Evolutionary conservation across 2,888 invertebrate species (phyloP).

Genomic region (Heliothis peltigera): DNA sequence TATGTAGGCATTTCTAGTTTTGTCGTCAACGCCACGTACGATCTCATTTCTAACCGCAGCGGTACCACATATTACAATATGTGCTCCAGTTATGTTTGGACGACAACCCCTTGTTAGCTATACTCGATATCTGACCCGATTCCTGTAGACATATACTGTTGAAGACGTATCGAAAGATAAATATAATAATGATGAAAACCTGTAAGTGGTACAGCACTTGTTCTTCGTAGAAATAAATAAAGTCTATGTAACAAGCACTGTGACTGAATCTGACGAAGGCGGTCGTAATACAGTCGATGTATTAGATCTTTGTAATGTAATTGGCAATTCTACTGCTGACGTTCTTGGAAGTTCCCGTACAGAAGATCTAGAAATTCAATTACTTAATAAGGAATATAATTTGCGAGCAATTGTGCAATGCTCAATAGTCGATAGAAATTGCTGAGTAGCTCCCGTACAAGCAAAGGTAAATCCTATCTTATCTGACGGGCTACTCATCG

Average conservation of each 20-base stretch:
- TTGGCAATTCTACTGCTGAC: slow-evolving; percentile 40
- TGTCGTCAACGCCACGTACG: background rate
- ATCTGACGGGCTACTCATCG: slow-evolving; percentile 19
- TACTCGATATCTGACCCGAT: background rate
- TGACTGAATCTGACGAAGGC: slow-evolving; percentile 35
- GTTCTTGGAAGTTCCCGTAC: slow-evolving; percentile 19
- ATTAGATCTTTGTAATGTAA: slow-evolving; percentile 49
- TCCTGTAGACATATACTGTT: background rate
- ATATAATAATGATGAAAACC: background rate
- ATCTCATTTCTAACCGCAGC: background rate
- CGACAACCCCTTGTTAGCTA: background rate
- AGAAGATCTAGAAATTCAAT: slow-evolving; percentile 20
- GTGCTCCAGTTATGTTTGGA: background rate
- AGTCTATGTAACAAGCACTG: slow-evolving; percentile 8
- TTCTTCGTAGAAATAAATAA: slow-evolving; percentile 9
- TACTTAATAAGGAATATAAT: slow-evolving; percentile 20
- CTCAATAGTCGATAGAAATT: background rate
- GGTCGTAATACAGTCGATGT: slow-evolving; percentile 32
- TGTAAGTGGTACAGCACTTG: background rate
- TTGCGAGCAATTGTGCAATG: slow-evolving; percentile 15
- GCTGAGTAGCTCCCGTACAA: background rate
- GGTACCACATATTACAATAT: slow-evolving; percentile 8
- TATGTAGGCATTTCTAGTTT: background rate
- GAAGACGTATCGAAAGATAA: background rate
- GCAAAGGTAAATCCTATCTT: slow-evolving; percentile 14